Evolutionary conservation across 92 coral and sea anemone genomes (phyloP).

Genomic region (Phenganax stokvisi): DNA sequence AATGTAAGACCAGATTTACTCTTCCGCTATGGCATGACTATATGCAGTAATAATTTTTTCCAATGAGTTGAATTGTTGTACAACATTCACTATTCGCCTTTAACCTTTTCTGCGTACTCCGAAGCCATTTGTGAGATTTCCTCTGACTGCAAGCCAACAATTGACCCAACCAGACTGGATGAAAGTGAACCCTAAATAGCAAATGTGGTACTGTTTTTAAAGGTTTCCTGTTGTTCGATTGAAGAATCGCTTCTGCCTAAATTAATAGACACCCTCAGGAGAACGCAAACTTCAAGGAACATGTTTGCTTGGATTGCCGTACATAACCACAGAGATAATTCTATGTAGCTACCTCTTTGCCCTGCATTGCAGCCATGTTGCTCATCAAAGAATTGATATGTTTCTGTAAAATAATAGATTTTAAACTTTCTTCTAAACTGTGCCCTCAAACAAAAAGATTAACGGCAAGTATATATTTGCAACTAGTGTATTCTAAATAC

Average conservation of each 20-base stretch:
- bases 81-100: conserved; percentile 10
- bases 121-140: conserved; percentile 99
- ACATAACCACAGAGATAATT: too few relatives aligned
- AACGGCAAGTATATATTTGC: too few relatives aligned
- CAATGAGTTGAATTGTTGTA: background rate
- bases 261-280: background rate
- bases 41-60: background rate
- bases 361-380: conserved; percentile 88
- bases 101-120: conserved; percentile 95
- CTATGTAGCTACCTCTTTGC: conserved; percentile 62
- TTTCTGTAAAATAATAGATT: conserved; percentile 55
- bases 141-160: conserved; percentile 93
- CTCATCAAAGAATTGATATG: conserved; percentile 77
- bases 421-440: background rate
- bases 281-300: background rate
- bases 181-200: conserved; percentile 66
- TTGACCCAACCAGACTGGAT: conserved; percentile 89
- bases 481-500: too few relatives aligned
- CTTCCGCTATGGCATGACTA: background rate
- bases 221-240: too few relatives aligned
- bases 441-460: too few relatives aligned
- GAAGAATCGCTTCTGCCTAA: background rate
- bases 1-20: background rate
- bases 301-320: background rate
- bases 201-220: background rate